Evolutionary conservation across 2,113 vertebrate genomes (phyloP), one percentile per base, ranked within the genome.

Genomic region (Girardinichthys multiradiatus): DNA sequence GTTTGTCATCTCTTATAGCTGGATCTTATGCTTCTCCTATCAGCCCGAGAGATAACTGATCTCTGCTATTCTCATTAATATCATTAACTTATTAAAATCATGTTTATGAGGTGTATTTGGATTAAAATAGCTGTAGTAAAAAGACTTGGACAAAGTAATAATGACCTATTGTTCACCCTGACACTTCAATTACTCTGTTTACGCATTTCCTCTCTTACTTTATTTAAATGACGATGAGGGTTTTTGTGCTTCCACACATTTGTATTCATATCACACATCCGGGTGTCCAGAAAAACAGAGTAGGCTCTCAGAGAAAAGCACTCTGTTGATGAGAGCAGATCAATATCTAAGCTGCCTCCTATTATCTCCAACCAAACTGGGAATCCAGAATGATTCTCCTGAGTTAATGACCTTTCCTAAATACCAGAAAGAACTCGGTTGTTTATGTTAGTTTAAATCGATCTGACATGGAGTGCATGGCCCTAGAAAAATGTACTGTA

Each of bases 341-440:
- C 93, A 81, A 92, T 92, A 88, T 81, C 78, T 68, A 83, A 91
- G 82, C 79, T 72, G 59, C 65, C 77, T 80, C 78, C 88, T 90
- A 91, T 88, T 82, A 82, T 85, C 79, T 76, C 77, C 68, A 69
- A 77, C 81, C 80, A 78, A 90, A 83, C 77, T 24, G 24, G 76
- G 79, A 83, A 82, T 80, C 73, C 57, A 63, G 67, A 87, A 81
- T 86, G 58, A 91, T 87, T 87, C 85, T 76, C 71, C 64, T 67
- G 80, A 82, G 84, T 87, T 88, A 92, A 88, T 86, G 78, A 87
- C 83, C 73, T 76, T 81, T 83, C 48, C 73, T 77, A 77, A 91
- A 87, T 85, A 89, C 74, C 79, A 82, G 72, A 66, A 68, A 82
- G 48, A 70, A 64, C 60, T 70, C n/a, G 54, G 74, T 82, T 86